phyloP scores from a whole-genome alignment of 2,113 vertebrate genomes.

The Amblyornis subalaris region DNA sequence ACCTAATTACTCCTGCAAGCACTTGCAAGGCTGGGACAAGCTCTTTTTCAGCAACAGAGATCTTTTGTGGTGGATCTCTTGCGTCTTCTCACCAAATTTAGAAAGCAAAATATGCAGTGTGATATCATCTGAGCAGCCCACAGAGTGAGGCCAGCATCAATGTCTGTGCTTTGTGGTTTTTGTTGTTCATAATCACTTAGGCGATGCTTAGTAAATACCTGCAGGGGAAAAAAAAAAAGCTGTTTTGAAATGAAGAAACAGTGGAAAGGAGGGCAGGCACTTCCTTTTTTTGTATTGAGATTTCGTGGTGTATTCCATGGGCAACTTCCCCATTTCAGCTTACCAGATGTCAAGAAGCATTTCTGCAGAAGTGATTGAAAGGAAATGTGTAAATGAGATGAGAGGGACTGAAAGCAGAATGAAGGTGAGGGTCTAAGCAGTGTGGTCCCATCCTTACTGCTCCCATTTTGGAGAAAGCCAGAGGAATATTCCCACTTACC shows the following conservation, averaged over 20 bases:
- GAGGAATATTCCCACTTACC: neutral
- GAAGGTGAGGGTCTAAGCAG: neutral
- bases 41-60: neutral
- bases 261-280: neutral
- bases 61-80: neutral
- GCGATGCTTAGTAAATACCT: neutral
- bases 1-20: neutral
- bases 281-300: neutral
- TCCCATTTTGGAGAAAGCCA: neutral
- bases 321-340: neutral
- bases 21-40: neutral
- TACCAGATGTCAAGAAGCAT: neutral
- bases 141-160: neutral
- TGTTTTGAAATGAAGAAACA: neutral
- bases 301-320: neutral
- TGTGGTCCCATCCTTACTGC: neutral
- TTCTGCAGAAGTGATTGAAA: neutral
- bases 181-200: neutral
- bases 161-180: neutral
- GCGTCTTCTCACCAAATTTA: neutral
- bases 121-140: neutral
- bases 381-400: neutral
- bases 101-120: neutral
- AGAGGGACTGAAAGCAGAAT: neutral
- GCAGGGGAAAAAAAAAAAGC: neutral